Conservation (phyloP, 2,113 vertebrate species). For the Oplegnathus fasciatus region DNA sequence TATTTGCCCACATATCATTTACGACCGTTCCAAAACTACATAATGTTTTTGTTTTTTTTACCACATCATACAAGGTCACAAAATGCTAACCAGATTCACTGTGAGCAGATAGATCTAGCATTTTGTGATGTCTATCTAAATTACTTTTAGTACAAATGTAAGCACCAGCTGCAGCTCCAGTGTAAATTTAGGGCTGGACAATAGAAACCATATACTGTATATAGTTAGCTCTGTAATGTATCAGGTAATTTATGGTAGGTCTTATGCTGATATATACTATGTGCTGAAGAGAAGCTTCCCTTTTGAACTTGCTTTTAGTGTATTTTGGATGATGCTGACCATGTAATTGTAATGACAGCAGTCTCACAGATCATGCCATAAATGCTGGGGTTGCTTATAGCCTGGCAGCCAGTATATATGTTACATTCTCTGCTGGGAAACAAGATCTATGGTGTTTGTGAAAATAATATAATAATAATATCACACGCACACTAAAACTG, state of each 20-base stretch:
- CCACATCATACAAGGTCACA: neutral
- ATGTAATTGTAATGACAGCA: neutral
- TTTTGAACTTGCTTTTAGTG: neutral
- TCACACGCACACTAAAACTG: neutral
- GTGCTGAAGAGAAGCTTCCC: neutral
- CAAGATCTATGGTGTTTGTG: neutral
- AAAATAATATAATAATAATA: neutral
- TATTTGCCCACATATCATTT: neutral
- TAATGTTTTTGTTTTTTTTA: neutral
- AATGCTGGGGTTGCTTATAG: neutral
- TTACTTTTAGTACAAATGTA: neutral
- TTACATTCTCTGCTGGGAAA: neutral
- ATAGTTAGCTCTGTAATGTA: neutral
- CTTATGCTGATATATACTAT: neutral
- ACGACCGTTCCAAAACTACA: neutral
- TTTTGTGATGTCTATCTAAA: neutral
- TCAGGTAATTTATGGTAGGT: neutral
- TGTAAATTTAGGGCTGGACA: no score
- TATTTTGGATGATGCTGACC: neutral
- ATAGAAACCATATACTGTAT: neutral
- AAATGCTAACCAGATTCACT: neutral
- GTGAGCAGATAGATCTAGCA: neutral
- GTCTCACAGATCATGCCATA: neutral
- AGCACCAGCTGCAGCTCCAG: no score
- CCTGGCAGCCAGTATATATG: neutral